A percentile compares a stretch with the other conserved stretches of the same genome.
Conservation (phyloP, 2,888 invertebrate genomes). For the Bombyx huttoni region DNA sequence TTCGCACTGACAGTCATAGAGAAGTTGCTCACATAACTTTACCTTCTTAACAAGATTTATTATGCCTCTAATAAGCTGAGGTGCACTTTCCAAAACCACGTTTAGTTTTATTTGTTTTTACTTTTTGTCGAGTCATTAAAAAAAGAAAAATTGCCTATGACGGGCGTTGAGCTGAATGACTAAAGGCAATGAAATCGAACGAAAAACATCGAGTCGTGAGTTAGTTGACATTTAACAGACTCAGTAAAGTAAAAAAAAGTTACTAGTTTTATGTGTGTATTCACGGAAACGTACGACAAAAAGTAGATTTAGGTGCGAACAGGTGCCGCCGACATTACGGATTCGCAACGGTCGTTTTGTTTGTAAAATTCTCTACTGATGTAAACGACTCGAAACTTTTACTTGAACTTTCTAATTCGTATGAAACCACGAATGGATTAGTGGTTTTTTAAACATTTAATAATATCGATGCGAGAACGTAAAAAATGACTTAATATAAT, state of each 20-base stretch:
- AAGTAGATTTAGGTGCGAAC: not conserved
- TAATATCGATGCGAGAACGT: not conserved
- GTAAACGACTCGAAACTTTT: not conserved
- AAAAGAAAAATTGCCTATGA: not conserved
- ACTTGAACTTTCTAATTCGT: not conserved
- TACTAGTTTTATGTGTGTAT: not conserved
- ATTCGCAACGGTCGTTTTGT: slow-evolving; percentile 1
- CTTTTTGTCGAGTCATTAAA: not conserved
- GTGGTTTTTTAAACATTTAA: not conserved
- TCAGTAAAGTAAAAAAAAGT: not conserved
- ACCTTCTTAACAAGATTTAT: too few species aligned
- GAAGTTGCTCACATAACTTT: too few species aligned
- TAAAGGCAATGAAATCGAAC: not conserved
- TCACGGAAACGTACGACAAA: not conserved
- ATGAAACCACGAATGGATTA: not conserved
- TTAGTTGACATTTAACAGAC: not conserved
- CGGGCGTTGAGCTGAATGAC: not conserved
- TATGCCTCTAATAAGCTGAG: not conserved
- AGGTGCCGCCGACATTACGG: slow-evolving; percentile 1
- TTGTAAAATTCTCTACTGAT: not conserved
- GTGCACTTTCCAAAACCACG: not conserved
- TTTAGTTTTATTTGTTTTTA: not conserved
- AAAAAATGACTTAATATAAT: too few species aligned
- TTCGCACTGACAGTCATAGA: too few species aligned
- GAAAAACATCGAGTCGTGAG: not conserved